Percentiles rank a stretch among this genome's conserved stretches.
Evolutionary conservation across 1,140 invertebrate genomes (phyloP).

Genomic region (Idris sp.): DNA sequence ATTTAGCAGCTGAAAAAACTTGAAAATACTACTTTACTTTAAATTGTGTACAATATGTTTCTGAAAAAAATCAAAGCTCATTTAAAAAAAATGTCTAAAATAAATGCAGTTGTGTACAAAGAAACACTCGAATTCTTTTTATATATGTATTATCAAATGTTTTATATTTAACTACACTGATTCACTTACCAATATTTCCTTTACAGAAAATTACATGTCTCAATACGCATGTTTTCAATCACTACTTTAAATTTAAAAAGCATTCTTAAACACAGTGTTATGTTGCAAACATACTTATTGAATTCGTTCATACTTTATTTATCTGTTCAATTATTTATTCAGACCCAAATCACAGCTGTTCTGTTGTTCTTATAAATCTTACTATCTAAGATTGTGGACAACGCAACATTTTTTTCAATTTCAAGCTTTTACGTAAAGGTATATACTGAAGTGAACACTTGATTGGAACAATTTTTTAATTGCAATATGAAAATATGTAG

Average conservation of each 20-base stretch:
- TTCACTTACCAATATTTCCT: conserved; percentile 54
- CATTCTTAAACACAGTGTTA: conserved; percentile 43
- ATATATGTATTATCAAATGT: conserved; percentile 52
- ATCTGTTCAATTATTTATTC: conserved; percentile 20
- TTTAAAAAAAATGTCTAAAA: too few species aligned
- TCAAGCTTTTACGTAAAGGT: background rate
- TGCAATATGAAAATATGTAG: too few species aligned
- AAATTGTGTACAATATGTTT: too few species aligned
- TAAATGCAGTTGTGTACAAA: background rate
- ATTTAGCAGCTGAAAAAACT: too few species aligned
- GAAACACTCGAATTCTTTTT: conserved; percentile 7
- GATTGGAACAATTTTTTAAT: too few species aligned
- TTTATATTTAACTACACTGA: conserved; percentile 50
- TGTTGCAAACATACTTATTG: conserved; percentile 57
- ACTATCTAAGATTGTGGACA: conserved; percentile 45
- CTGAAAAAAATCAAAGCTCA: too few species aligned
- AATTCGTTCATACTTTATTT: conserved; percentile 24
- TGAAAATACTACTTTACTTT: too few species aligned
- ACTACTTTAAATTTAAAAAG: conserved; percentile 53
- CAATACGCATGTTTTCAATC: conserved; percentile 56
- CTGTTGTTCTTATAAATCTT: conserved; percentile 35
- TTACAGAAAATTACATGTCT: conserved; percentile 58
- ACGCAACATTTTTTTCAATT: conserved; percentile 15
- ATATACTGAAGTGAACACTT: too few species aligned
- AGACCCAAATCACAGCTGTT: conserved; percentile 45